Percentiles rank a stretch among this genome's conserved stretches.
Evolutionary conservation across 2,797 vertebrate species (phyloP).

Genomic region (Halcyon badia): DNA sequence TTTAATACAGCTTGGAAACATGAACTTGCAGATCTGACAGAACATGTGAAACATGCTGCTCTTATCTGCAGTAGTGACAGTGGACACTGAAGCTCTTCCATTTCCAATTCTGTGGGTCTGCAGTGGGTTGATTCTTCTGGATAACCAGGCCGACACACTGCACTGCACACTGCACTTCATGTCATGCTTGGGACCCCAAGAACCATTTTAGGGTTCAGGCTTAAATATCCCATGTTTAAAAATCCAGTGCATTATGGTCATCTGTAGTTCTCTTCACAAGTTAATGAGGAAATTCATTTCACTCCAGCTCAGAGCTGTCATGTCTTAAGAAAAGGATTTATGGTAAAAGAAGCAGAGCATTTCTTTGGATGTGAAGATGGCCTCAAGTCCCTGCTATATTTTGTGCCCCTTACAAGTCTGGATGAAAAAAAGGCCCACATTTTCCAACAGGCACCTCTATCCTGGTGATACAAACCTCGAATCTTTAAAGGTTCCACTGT

Average conservation of each 20-base stretch:
- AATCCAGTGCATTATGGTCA: accelerated
- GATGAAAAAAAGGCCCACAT: neutral
- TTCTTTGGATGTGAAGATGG: neutral
- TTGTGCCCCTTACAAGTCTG: neutral
- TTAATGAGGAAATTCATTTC: neutral
- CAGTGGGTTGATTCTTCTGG: neutral
- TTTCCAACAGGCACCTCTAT: neutral
- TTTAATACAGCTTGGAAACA: neutral
- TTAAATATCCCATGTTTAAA: neutral
- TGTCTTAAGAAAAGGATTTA: neutral
- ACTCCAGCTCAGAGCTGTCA: neutral
- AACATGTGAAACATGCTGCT: neutral
- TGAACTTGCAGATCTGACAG: neutral
- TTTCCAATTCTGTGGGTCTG: neutral
- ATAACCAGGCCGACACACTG: neutral
- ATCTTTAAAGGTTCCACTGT: neutral
- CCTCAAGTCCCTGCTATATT: neutral
- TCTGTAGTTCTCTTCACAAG: neutral
- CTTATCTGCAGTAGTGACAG: neutral
- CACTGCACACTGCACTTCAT: neutral
- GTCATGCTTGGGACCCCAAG: neutral
- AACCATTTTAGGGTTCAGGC: neutral
- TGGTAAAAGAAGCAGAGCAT: neutral
- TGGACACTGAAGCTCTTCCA: neutral
- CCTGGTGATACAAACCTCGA: neutral